Conservation (phyloP, 2,113 vertebrate genomes). For the Thinocorus orbignyianus region DNA sequence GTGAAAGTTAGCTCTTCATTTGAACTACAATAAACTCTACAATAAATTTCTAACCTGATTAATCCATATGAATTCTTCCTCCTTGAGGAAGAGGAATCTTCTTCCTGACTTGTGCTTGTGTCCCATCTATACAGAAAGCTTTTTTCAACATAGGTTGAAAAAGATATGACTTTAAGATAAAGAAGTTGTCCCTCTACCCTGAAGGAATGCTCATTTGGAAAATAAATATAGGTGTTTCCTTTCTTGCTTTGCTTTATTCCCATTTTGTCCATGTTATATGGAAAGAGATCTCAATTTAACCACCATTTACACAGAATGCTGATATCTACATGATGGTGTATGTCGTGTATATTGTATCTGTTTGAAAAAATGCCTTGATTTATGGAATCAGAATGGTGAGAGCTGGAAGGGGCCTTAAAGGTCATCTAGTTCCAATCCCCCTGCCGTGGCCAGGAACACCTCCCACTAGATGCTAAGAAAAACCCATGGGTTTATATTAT, state of each 20-base stretch:
- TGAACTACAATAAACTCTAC: not conserved
- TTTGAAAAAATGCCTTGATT: not conserved
- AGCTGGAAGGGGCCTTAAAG: not conserved
- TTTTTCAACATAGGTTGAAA: not conserved
- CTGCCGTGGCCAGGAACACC: not conserved
- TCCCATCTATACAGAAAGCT: not conserved
- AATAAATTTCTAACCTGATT: not conserved
- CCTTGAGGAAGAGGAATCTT: not conserved
- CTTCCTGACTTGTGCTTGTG: not conserved
- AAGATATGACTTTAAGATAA: not conserved
- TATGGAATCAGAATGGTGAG: not conserved
- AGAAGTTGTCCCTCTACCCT: not conserved
- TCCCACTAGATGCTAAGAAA: not conserved
- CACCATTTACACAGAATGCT: not conserved
- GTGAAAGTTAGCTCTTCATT: not conserved
- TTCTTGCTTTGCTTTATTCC: not conserved
- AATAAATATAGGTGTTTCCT: not conserved
- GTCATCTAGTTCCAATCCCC: not conserved
- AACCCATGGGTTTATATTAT: not conserved
- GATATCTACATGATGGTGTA: not conserved
- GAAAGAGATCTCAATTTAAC: not conserved
- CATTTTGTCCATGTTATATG: not conserved
- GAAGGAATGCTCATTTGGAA: not conserved
- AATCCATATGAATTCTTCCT: not conserved
- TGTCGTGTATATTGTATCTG: not conserved